phyloP scores from a whole-genome alignment of 2,888 invertebrate genomes.

The Kuschelorhynchus macadamiae region DNA sequence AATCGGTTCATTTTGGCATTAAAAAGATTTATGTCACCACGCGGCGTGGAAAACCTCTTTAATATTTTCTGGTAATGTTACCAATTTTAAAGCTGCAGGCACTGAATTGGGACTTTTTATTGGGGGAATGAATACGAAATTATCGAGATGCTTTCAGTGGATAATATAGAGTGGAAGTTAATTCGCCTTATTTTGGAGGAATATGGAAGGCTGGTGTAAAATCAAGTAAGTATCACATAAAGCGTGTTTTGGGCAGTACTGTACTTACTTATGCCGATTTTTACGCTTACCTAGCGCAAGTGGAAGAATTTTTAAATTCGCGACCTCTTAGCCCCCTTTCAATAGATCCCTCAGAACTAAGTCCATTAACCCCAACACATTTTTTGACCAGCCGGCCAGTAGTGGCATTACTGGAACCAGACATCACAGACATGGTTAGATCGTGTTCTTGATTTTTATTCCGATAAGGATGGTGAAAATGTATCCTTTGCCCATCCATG shows the following conservation, averaged over 20 bases:
- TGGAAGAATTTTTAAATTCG: slow-evolving; percentile 18
- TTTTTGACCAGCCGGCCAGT: too few relatives aligned
- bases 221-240: slow-evolving; percentile 14
- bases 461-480: too few relatives aligned
- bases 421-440: too few relatives aligned
- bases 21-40: slow-evolving; percentile 47
- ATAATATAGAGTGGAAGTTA: slow-evolving; percentile 2
- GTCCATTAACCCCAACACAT: slow-evolving; percentile 14
- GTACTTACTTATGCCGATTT: slow-evolving; percentile 15
- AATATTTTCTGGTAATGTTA: slow-evolving; percentile 51
- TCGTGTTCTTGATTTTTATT: too few relatives aligned
- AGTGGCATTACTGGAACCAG: too few relatives aligned
- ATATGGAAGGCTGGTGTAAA: slow-evolving; percentile 18
- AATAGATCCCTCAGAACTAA: slow-evolving; percentile 17
- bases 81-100: slow-evolving; percentile 43
- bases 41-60: slow-evolving; percentile 41
- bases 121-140: slow-evolving; percentile 12
- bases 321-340: slow-evolving; percentile 24
- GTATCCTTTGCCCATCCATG: too few relatives aligned
- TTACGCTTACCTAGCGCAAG: slow-evolving; percentile 6
- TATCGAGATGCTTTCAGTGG: not conserved
- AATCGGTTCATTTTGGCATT: slow-evolving; percentile 49
- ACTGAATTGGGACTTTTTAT: slow-evolving; percentile 12
- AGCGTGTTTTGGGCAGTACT: slow-evolving; percentile 5
- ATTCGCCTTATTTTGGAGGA: slow-evolving; percentile 22